Conservation (phyloP, 2,797 vertebrate species). For the Melanotaenia boesemani region DNA sequence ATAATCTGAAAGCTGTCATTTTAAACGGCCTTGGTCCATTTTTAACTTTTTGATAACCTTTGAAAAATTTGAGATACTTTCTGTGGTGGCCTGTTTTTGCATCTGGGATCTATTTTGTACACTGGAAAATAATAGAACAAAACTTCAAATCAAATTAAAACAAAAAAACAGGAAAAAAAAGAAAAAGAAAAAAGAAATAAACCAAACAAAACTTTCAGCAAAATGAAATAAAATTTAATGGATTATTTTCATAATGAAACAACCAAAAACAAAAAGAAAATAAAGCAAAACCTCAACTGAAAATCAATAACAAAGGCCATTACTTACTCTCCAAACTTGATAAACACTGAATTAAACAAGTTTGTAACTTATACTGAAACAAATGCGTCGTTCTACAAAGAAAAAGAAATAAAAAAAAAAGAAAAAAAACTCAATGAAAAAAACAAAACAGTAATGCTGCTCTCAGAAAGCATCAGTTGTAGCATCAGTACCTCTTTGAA, state of each 20-base stretch:
- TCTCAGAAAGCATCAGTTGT: constrained; percentile 57
- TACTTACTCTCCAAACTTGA: constrained; percentile 86
- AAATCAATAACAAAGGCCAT: constrained; percentile 85
- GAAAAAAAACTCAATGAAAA: constrained; percentile 50
- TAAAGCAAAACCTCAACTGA: constrained; percentile 67
- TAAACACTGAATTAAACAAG: constrained; percentile 86
- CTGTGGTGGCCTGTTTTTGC: not conserved
- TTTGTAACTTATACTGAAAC: constrained; percentile 73
- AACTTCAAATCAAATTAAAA: constrained; percentile 69
- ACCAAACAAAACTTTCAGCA: constrained; percentile 91
- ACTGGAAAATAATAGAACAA: constrained; percentile 31
- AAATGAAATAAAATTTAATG: constrained; percentile 99
- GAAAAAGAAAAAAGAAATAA: constrained; percentile 86
- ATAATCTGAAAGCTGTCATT: not conserved
- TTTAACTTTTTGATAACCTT: not conserved
- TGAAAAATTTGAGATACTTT: not conserved
- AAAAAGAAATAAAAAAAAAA: constrained; percentile 42
- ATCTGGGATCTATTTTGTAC: constrained; percentile 4
- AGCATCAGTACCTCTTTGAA: constrained; percentile 78
- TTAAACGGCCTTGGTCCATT: constrained; percentile 49
- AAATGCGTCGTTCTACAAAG: constrained; percentile 79
- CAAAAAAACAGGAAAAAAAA: constrained; percentile 48
- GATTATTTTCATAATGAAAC: constrained; percentile 95
- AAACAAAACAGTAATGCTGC: constrained; percentile 48
- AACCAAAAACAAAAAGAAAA: constrained; percentile 77